These are phyloP conservation scores for Metopia argyrocephala DNA, from an alignment of 2,888 invertebrate species.

Conservation along the genomic window DNA sequence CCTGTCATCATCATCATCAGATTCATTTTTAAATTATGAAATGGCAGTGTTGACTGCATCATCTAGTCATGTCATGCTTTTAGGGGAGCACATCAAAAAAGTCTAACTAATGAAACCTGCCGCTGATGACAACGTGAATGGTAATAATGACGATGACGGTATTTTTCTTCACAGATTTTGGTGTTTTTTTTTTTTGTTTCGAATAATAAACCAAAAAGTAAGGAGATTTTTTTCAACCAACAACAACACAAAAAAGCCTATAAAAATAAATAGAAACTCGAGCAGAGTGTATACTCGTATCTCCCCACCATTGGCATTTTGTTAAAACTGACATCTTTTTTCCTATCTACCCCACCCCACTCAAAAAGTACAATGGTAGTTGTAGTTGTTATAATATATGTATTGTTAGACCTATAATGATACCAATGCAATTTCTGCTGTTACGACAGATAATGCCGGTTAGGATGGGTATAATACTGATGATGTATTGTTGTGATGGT, in stretches of 20 bases:
- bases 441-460: slow-evolving; percentile 10
- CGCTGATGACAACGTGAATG: neutral
- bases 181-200: slow-evolving; percentile 18
- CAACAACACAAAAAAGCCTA: slow-evolving; percentile 38
- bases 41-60: slow-evolving; percentile 1
- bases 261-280: slow-evolving; percentile 41
- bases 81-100: slow-evolving; percentile 28
- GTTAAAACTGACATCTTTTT: slow-evolving; percentile 56
- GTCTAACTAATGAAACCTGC: slow-evolving; percentile 56
- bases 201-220: slow-evolving; percentile 38
- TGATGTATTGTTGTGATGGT: slow-evolving; percentile 30
- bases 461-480: slow-evolving; percentile 6
- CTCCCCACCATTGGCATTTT: slow-evolving; percentile 43
- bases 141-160: slow-evolving; percentile 11
- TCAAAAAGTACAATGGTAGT: slow-evolving; percentile 25
- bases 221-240: slow-evolving; percentile 5
- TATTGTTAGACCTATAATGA: too few relatives aligned
- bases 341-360: neutral
- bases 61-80: neutral
- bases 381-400: too few relatives aligned
- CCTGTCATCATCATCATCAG: slow-evolving; percentile 58
- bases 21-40: neutral
- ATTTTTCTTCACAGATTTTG: neutral
- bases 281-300: neutral
- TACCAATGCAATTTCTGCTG: slow-evolving; percentile 7